These are phyloP conservation scores for Apodemus speciosus DNA, from an alignment of 2,113 vertebrate species.

Conservation along the genomic window DNA sequence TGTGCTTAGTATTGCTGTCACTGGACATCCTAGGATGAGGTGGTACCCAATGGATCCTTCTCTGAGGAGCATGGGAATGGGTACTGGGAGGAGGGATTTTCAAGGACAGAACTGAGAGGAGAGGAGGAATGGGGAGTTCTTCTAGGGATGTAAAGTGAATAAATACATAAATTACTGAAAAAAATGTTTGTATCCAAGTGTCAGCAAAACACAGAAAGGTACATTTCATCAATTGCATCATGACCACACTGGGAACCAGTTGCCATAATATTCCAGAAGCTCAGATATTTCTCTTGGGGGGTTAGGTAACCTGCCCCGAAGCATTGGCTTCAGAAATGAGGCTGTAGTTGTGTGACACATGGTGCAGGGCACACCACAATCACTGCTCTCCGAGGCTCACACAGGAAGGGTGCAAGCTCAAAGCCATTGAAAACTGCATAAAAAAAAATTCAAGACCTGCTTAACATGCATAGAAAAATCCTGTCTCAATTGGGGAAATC, in stretches of 20 bases:
- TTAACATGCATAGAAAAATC: background rate
- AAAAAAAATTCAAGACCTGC: background rate
- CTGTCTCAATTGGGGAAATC: background rate
- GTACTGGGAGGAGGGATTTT: too few species aligned
- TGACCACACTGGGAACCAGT: background rate
- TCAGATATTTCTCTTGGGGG: too few species aligned
- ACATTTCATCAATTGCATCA: background rate
- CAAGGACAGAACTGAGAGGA: too few species aligned
- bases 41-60: too few species aligned
- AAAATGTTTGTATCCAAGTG: background rate
- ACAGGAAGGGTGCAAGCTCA: too few species aligned
- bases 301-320: accelerated
- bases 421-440: background rate
- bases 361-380: background rate
- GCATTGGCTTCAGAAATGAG: accelerated
- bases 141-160: too few species aligned
- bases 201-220: background rate
- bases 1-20: too few species aligned
- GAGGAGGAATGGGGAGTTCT: too few species aligned
- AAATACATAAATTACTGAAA: too few species aligned
- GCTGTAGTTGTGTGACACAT: background rate
- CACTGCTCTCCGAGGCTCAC: background rate
- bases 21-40: too few species aligned
- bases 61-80: too few species aligned
- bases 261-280: background rate